These are phyloP conservation scores for Ataeniobius toweri DNA, from an alignment of 2,797 vertebrate species.

Conservation along the genomic window DNA sequence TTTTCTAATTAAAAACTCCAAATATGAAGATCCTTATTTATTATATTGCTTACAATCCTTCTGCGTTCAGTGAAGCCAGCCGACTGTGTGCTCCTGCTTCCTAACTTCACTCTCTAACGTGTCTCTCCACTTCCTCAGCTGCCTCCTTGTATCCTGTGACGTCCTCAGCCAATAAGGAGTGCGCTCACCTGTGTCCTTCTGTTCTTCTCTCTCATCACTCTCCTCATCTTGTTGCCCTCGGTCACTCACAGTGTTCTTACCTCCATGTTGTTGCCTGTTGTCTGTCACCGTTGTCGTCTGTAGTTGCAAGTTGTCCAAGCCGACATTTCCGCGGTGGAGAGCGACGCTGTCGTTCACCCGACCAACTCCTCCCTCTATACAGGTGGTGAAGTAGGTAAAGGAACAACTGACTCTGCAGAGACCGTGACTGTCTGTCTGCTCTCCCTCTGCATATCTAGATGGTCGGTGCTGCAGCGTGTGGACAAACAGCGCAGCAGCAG, in stretches of 20 bases:
- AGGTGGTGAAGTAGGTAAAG: conserved; percentile 99
- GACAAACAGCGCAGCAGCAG: conserved; percentile 48
- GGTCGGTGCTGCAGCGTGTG: conserved; percentile 41
- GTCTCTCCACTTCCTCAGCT: conserved; percentile 29
- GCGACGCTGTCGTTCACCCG: conserved; percentile 99
- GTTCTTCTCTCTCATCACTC: conserved; percentile 21
- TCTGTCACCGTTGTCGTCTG: conserved; percentile 78
- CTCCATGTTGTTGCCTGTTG: conserved; percentile 74
- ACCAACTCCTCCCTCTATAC: conserved; percentile 97
- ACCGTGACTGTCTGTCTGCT: conserved; percentile 50
- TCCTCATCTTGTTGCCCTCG: conserved; percentile 19
- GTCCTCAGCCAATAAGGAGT: conserved; percentile 51
- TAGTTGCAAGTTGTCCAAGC: conserved; percentile 99
- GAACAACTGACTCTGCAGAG: conserved; percentile 76
- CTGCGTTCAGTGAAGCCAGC: conserved; percentile 12
- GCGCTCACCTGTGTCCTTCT: conserved; percentile 25
- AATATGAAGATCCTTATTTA: background rate
- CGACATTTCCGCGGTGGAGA: conserved; percentile 98
- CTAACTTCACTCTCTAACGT: conserved; percentile 23
- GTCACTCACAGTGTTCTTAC: conserved; percentile 68
- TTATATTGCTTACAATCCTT: background rate
- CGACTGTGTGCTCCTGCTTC: conserved; percentile 47
- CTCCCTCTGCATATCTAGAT: conserved; percentile 41
- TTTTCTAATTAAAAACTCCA: background rate
- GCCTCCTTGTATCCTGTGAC: conserved; percentile 56